Evolutionary conservation across 2,888 invertebrate species (phyloP), one percentile per base, ranked within the genome.

Genomic region (Apomyelois bistriatella): DNA sequence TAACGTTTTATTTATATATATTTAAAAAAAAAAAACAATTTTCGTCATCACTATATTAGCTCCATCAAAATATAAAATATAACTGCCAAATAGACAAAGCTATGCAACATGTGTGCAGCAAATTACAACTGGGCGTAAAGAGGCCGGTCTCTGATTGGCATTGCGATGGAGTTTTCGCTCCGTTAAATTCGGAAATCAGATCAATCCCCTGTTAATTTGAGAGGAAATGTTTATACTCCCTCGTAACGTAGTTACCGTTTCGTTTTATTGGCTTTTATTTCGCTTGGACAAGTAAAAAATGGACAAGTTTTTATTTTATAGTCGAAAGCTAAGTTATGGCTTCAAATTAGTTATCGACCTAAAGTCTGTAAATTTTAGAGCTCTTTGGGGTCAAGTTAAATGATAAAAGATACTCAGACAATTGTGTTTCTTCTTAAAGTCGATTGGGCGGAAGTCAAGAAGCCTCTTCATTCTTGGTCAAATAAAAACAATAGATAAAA

Each of bases 101-200:
- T 47, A 54, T 52, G 48, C 38, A 48, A 22, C 16, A 48, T 61
- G 60, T 69, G 63, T 62, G 57, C 59, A 62, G 62, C 59, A 70
- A 74, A 73, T 75, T 69, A 72, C 68, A 58, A 66, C 62, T 66
- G 65, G 63, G 56, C 58, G 61, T 47, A 65, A 65, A 68, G 64
- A 66, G 65, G 51, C 52, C 42, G 38, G 61, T 68, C 67, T 57
- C 74, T 87, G 84, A 88, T 88, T 88, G 87, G 85, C 85, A 82
- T 85, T 82, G 82, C 87, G 81, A 87, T 78, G 82, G 82, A 83
- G 76, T 74, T 76, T 74, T 68, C 75, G 79, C 73, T 68, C 76
- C 79, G 75, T 75, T 82, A 76, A 72, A 72, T 70, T 68, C 81
- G 88, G 86, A 88, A 86, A 87, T 87, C 85, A 79, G 84, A 87